Evolutionary conservation across 1,140 invertebrate genomes (phyloP), one percentile per base, ranked within the genome.

Genomic region (Drosophila arizonae): DNA sequence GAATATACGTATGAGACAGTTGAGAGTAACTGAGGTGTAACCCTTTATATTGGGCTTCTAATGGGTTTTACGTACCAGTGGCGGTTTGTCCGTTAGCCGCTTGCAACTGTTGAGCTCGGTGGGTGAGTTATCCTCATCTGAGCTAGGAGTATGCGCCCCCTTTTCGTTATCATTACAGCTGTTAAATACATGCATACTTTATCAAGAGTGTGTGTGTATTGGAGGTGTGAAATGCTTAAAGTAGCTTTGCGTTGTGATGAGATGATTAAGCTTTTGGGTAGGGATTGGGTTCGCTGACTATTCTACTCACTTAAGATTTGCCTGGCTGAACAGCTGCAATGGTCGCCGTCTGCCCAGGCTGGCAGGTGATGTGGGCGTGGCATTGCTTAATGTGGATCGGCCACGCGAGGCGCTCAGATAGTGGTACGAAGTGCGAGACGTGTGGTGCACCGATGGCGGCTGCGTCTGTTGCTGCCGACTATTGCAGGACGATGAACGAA

Each of bases 71-170:
- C 90, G 96, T 92, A 97, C 96, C 77, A 97, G 92, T 2, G 96
- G 96, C 10, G 96, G 96, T 81, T 97, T 96, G 90, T 97, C 96
- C 24, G 90, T 91, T 61, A 97, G 93, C 65, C 95, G 93, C 90
- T 96, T 96, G 92, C 96, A 96, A 72, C 95, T 96, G 92, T 96
- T 96, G 45, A 97, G 93, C 92, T 97, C 96, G 43, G 96, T 96
- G n/a, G 96, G 96, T 4, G 96, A 97, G 92, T 96, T 96, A 82
- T 95, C 96, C 91, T 96, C 96, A 88, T 96, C 96, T 72, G 96
- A 96, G 82, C 95, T 95, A 26, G 95, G 95, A n/a, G 95, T 87
- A 55, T 90, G 87, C 17, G 82, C 79, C 79, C 86, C 87, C 71
- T 90, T 87, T 54, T 90, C 86, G 72, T 90, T 90, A 69, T 90